Conservation (phyloP, 2,113 vertebrate species). For the Phasianus colchicus region DNA sequence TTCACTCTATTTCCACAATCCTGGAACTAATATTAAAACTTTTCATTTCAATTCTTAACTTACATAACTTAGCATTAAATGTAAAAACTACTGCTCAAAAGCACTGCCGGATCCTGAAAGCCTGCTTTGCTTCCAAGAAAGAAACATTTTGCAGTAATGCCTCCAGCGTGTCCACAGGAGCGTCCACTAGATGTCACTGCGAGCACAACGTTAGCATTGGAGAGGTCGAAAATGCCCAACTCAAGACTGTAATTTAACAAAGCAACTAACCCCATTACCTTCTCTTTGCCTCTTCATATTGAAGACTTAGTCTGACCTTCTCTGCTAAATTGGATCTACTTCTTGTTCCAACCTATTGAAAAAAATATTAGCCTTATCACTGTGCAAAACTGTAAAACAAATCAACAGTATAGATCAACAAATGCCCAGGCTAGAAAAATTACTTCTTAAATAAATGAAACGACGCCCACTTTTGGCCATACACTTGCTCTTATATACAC, state of each 20-base stretch:
- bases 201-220: neutral
- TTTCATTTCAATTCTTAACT: neutral
- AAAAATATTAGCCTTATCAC: neutral
- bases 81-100: neutral
- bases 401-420: neutral
- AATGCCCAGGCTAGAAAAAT: neutral
- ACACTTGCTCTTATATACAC: neutral
- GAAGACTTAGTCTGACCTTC: conserved; percentile 86
- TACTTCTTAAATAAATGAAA: neutral
- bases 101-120: neutral
- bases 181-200: conserved; percentile 64
- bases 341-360: conserved; percentile 76
- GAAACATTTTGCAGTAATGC: neutral
- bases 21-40: neutral
- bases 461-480: neutral
- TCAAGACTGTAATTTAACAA: neutral
- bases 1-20: neutral
- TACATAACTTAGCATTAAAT: neutral
- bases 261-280: conserved; percentile 71
- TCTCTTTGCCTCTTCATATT: conserved; percentile 87
- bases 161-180: neutral
- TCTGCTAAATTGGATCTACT: conserved; percentile 84
- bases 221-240: accelerated
- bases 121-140: neutral
- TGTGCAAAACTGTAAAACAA: neutral